These are phyloP conservation scores for Phyto melanocephala DNA, from an alignment of 2,888 invertebrate species.

Conservation along the genomic window DNA sequence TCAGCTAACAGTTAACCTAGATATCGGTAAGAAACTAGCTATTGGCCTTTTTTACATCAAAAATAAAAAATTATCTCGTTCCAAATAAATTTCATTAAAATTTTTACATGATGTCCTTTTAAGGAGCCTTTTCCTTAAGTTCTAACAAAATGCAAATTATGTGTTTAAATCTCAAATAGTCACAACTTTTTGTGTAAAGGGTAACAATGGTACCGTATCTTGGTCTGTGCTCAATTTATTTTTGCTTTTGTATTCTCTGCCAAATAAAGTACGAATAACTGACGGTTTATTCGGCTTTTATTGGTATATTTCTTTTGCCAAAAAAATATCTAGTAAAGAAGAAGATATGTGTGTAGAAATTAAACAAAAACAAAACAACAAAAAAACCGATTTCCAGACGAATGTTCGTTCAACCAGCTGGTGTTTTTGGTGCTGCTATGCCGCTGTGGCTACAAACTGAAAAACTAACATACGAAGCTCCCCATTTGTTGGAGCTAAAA, in stretches of 20 bases:
- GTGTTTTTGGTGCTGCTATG: slow-evolving; percentile 11
- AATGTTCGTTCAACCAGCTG: slow-evolving; percentile 53
- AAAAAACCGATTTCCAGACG: slow-evolving; percentile 48
- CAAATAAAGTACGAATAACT: not conserved
- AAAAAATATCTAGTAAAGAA: slow-evolving; percentile 11
- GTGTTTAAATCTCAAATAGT: not conserved
- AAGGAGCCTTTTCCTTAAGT: no score
- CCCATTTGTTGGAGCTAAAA: slow-evolving; percentile 27
- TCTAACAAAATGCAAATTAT: no score
- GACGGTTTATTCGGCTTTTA: slow-evolving; percentile 6
- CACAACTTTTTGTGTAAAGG: not conserved
- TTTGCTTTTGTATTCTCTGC: slow-evolving; percentile 27
- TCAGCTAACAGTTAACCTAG: no score
- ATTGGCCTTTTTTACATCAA: no score
- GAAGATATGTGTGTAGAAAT: slow-evolving; percentile 33
- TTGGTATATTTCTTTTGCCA: slow-evolving; percentile 29
- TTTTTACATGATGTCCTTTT: no score
- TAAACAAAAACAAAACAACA: slow-evolving; percentile 30
- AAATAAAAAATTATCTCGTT: no score
- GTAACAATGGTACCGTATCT: not conserved
- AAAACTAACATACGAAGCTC: slow-evolving; percentile 22
- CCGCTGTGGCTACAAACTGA: not conserved
- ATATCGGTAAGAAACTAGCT: no score
- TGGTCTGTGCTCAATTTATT: not conserved
- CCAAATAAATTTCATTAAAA: no score